phyloP scores from a whole-genome alignment of 2,797 vertebrate genomes.

The Myotis pilosus region DNA sequence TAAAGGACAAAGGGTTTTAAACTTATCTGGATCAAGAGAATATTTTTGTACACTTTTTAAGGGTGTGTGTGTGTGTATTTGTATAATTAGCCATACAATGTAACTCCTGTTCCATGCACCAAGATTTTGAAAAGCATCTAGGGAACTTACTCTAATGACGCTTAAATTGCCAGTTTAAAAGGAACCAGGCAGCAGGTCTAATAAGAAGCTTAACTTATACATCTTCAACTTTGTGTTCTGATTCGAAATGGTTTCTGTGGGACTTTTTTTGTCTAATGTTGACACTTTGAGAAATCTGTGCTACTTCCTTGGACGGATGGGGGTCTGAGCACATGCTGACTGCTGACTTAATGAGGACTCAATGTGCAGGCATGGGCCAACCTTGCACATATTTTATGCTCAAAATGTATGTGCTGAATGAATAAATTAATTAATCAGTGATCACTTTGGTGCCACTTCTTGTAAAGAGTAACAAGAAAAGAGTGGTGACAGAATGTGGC shows the following conservation, averaged over 20 bases:
- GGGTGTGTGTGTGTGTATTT: neutral
- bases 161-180: neutral
- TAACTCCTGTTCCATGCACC: neutral
- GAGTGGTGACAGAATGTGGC: neutral
- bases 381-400: neutral
- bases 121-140: conserved; percentile 14
- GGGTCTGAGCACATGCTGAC: neutral
- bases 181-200: neutral
- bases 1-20: neutral
- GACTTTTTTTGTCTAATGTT: neutral
- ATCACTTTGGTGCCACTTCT: neutral
- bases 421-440: neutral
- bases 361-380: neutral
- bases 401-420: neutral
- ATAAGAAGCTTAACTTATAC: conserved; percentile 42
- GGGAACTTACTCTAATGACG: neutral
- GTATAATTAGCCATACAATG: neutral
- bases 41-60: conserved; percentile 14
- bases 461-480: neutral
- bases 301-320: neutral
- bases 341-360: neutral
- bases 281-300: neutral
- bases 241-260: conserved; percentile 18
- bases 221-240: neutral
- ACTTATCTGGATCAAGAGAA: neutral